Evolutionary conservation across 1,140 invertebrate genomes (phyloP).

Genomic region (Aporrectodea caliginosa): DNA sequence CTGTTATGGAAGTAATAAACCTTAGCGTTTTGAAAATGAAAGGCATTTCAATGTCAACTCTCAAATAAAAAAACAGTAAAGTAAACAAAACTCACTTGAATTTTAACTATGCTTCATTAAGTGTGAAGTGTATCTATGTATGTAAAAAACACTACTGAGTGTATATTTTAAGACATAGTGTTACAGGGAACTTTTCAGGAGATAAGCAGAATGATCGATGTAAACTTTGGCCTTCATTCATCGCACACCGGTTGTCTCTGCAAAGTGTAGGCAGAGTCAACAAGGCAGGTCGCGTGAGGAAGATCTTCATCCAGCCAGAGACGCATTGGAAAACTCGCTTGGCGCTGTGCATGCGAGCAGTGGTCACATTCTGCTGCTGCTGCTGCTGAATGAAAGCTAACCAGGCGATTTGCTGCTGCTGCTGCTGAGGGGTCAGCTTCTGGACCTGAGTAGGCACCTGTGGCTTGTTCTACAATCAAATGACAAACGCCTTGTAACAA

Average conservation of each 20-base stretch:
- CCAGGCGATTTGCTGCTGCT: constrained; percentile 5
- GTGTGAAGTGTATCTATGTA: too few relatives aligned
- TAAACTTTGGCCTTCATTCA: too few relatives aligned
- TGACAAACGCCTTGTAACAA: too few relatives aligned
- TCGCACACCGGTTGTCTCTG: neutral
- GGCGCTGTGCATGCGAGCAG: neutral
- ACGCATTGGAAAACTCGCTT: neutral
- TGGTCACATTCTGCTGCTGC: constrained; percentile 7
- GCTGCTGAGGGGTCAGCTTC: constrained; percentile 10
- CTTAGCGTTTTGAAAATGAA: too few relatives aligned
- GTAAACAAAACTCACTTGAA: too few relatives aligned
- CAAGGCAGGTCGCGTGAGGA: neutral
- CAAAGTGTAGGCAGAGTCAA: neutral
- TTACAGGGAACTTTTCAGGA: neutral
- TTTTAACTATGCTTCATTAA: too few relatives aligned
- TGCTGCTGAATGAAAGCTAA: constrained; percentile 14
- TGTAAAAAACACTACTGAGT: too few relatives aligned
- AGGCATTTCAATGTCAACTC: too few relatives aligned
- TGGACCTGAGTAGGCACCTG: neutral
- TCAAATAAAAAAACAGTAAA: too few relatives aligned
- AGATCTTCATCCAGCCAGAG: neutral
- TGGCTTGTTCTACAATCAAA: neutral
- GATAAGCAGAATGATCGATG: too few relatives aligned
- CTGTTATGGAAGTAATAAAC: too few relatives aligned
- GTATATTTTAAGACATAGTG: too few relatives aligned